Evolutionary conservation across 2,113 vertebrate species (phyloP), one percentile per base, ranked within the genome.

Genomic region (Marmota monax): DNA sequence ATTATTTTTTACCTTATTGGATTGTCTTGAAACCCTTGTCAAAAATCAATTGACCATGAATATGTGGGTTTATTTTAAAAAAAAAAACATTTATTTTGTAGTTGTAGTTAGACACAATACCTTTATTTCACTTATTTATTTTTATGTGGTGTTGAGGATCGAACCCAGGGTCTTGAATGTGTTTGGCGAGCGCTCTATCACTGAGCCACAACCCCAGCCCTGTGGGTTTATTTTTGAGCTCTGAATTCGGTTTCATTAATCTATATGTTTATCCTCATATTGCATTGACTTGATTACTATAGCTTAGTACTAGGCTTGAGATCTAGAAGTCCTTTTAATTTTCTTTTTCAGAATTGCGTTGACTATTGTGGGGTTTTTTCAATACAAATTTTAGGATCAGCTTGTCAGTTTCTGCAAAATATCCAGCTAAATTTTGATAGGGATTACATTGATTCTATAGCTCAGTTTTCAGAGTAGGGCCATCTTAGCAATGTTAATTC

Each of bases 321-420:
- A 80, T 80, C 4, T 23, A 45, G 76, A 90, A 61, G 17, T 77
- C 9, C 45, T 45, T 45, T 45, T 45, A 27, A 37, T 45, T n/a
- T 85, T 84, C 18, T 83, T 79, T 88, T 94, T 76, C 32, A 95
- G 69, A 14, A 88, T 69, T 88, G 16, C 65, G 83, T 88, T 83
- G 10, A 69, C 32, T 88, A n/a, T 92, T 92, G 27, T 79, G 29
- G 16, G n/a, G 29, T 25, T 78, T 27, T 58, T 58, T 58, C 56
- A 58, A 67, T 65, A 84, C 18, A 90, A 8, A 67, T 74, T 82
- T 74, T 79, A 94, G 37, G 34, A 65, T 53, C n/a, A 82, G 13
- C 39, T 87, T 95, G 23, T 87, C 83, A 82, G 1, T 87, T 80
- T 82, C n/a, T 87, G n/a, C n/a, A 56, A 82, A 87, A 23, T 45